A percentile compares a stretch with the other conserved stretches of the same genome.
phyloP scores from a whole-genome alignment of 2,113 vertebrate genomes.

The Rattus norvegicus region DNA sequence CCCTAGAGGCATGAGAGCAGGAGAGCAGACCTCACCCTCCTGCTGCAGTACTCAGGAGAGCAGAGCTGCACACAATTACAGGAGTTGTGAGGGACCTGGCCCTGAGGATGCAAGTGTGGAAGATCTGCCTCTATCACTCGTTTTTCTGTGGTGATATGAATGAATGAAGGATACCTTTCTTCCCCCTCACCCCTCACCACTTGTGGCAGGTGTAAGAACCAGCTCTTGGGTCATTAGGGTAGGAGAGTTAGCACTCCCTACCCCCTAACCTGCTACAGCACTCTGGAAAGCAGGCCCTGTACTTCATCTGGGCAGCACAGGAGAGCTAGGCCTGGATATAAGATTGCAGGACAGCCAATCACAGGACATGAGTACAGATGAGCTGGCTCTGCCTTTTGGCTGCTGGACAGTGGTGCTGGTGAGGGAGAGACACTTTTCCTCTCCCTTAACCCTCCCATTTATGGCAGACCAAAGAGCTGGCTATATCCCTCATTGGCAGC shows the following conservation, averaged over 20 bases:
- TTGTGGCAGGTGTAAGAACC: neutral
- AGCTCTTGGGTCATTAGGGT: neutral
- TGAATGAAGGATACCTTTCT: neutral
- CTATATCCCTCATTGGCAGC: no score
- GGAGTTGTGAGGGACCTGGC: neutral
- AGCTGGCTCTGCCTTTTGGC: neutral
- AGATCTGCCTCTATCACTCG: neutral
- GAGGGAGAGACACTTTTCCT: neutral
- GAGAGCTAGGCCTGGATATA: neutral
- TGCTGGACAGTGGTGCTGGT: neutral
- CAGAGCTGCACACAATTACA: neutral
- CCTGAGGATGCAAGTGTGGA: neutral
- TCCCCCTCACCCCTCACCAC: neutral
- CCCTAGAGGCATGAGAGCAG: neutral
- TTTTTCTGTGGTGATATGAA: neutral
- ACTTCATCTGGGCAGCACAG: neutral
- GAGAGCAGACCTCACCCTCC: neutral
- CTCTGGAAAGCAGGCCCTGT: neutral
- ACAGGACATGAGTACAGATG: no score
- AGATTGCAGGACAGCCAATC: no score
- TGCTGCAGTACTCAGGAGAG: neutral
- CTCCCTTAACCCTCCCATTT: no score
- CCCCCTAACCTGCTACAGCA: neutral
- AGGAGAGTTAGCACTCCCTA: neutral
- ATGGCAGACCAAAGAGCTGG: no score